These are phyloP conservation scores for Paratilapia polleni DNA, from an alignment of 2,113 vertebrate genomes.

Conservation along the genomic window DNA sequence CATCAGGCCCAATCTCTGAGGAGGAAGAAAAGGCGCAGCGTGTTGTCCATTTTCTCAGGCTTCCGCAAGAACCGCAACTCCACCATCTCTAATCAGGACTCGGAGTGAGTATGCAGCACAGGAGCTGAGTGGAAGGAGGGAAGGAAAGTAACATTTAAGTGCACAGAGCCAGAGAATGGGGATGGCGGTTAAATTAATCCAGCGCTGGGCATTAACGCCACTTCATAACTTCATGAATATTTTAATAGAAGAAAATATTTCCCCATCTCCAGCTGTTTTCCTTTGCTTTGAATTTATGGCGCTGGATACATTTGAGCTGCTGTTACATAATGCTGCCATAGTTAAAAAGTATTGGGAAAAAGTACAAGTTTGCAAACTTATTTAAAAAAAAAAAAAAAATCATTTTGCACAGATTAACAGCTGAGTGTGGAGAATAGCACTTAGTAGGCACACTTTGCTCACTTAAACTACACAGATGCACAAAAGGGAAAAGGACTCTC, in stretches of 20 bases:
- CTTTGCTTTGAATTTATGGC: slow-evolving; percentile 14
- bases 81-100: slow-evolving; percentile 77
- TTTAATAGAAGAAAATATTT: slow-evolving; percentile 53
- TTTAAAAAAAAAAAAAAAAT: not conserved
- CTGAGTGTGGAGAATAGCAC: not conserved
- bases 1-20: slow-evolving; percentile 80
- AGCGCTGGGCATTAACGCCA: slow-evolving; percentile 28
- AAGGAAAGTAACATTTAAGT: slow-evolving; percentile 23
- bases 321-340: not conserved
- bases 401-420: not conserved
- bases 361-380: not conserved
- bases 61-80: slow-evolving; percentile 83
- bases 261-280: slow-evolving; percentile 31
- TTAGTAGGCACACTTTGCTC: not conserved
- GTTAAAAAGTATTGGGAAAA: not conserved
- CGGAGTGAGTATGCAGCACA: slow-evolving; percentile 58
- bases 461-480: not conserved
- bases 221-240: slow-evolving; percentile 58
- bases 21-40: slow-evolving; percentile 81
- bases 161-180: slow-evolving; percentile 37
- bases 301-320: not conserved
- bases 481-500: not conserved
- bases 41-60: slow-evolving; percentile 82
- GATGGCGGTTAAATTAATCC: slow-evolving; percentile 37
- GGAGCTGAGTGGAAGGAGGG: slow-evolving; percentile 7